Conservation (phyloP, 1,140 invertebrate species). For the Leptopilina boulardi region DNA sequence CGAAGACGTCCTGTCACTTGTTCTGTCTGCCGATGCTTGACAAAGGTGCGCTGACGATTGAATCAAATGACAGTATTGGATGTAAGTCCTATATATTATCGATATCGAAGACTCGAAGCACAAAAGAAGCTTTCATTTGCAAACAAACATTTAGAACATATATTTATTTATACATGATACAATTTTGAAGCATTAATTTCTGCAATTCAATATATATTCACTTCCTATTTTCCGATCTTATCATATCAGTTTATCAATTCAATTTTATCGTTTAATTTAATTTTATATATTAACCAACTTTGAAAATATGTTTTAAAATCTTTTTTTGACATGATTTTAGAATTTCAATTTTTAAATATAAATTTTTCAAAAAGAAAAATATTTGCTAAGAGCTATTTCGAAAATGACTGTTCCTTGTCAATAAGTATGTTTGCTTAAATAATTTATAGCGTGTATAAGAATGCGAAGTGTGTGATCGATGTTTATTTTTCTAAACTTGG, state of each 20-base stretch:
- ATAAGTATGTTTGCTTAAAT: constrained; percentile 2
- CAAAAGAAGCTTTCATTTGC: constrained; percentile 46
- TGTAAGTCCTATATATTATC: background rate
- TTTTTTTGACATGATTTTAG: too few relatives aligned
- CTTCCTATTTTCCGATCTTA: too few relatives aligned
- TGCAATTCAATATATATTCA: background rate
- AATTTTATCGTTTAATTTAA: too few relatives aligned
- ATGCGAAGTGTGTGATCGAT: constrained; percentile 31
- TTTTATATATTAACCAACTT: too few relatives aligned
- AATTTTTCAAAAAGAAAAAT: too few relatives aligned
- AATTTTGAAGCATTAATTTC: background rate
- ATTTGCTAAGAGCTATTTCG: background rate
- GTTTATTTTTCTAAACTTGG: constrained; percentile 16
- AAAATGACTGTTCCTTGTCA: constrained; percentile 10
- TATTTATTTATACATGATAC: background rate
- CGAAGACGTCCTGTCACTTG: constrained; percentile 5
- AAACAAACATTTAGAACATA: background rate
- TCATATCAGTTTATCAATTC: too few relatives aligned
- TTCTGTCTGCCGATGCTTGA: background rate
- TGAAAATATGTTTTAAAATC: too few relatives aligned
- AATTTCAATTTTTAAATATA: too few relatives aligned
- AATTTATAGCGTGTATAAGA: background rate
- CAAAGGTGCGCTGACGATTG: constrained; percentile 15
- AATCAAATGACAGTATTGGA: background rate
- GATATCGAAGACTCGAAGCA: constrained; percentile 23